phyloP scores from a whole-genome alignment of 2,888 invertebrate genomes.

The Drosophila eohydei region DNA sequence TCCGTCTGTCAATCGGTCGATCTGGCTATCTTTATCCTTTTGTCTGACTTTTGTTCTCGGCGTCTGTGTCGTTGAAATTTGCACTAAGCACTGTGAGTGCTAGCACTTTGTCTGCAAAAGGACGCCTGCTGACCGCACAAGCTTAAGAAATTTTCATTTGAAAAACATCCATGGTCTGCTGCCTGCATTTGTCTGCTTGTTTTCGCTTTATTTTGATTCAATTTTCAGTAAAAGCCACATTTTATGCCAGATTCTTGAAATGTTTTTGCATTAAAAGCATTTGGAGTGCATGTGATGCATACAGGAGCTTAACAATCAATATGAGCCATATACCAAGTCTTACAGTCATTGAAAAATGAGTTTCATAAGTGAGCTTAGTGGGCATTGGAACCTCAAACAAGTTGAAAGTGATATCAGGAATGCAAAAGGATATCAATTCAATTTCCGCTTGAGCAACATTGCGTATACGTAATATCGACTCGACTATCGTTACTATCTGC shows the following conservation, averaged over 20 bases:
- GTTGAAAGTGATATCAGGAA: neutral
- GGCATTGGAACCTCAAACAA: no score
- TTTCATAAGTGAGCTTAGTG: neutral
- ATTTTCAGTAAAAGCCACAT: slow-evolving; percentile 28
- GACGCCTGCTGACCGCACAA: slow-evolving; percentile 30
- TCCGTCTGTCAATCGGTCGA: neutral
- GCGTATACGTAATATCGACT: neutral
- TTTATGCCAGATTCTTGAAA: slow-evolving; percentile 15
- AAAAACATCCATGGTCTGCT: slow-evolving; percentile 8
- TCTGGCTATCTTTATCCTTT: slow-evolving; percentile 5
- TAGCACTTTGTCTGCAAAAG: slow-evolving; percentile 1
- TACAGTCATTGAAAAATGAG: neutral
- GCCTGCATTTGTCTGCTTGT: slow-evolving; percentile 3
- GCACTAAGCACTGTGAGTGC: slow-evolving; percentile 7
- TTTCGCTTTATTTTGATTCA: slow-evolving; percentile 25
- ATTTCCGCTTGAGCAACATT: neutral
- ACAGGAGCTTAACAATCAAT: neutral
- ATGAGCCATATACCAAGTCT: neutral
- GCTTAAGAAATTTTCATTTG: slow-evolving; percentile 21
- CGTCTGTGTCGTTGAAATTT: slow-evolving; percentile 19
- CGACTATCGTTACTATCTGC: neutral
- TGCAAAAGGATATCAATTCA: neutral
- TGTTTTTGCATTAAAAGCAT: slow-evolving; percentile 11
- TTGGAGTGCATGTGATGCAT: neutral
- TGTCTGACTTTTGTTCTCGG: slow-evolving; percentile 8